Evolutionary conservation across 2,888 invertebrate genomes (phyloP), one percentile per base, ranked within the genome.

Genomic region (Drosophila nigricruria): DNA sequence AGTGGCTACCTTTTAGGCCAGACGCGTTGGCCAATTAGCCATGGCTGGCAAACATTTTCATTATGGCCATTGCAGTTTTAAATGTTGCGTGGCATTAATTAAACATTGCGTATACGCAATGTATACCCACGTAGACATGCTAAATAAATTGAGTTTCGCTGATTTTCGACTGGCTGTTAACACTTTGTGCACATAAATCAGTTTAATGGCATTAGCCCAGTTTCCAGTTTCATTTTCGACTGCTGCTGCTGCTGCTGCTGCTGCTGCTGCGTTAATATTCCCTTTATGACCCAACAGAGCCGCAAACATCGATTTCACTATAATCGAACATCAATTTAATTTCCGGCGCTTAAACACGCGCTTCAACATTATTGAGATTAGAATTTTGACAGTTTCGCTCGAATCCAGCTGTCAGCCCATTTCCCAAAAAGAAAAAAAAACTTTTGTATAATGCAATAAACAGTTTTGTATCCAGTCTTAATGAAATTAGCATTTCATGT

Each of bases 301-400:
- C 66, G 54, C 70, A 78, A 61, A 70, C 84, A 74, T 69, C 64
- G 70, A 73, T 80, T 77, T 72, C 66, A 57, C 66, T 67, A 77
- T 79, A 80, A 78, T 75, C 82, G 70, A 64, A 75, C 74, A 66
- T 71, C 79, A 79, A 87, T 87, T 90, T 90, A 90, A 88, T 88
- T 88, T 88, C 88, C 88, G 90, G 78, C 47, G 42, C 59, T 54
- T 59, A 71, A 76, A 67, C 77, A 65, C 68, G 58, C 38, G 3
- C 52, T 10, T 14, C 14, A 16, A 25, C 25, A 50, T 20, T 60
- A 25, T 40, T 12, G 40, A 47, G 60, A 69, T 70, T 70, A 70
- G 65, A 66, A 45, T 32, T 25, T 60, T 57, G 71, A 76, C 71
- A 54, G 45, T 38, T 42, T 50, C 34, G 34, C n/a, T 40, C 16